Evolutionary conservation across 1,140 invertebrate species (phyloP).

Genomic region (Tetramorium simillimum): DNA sequence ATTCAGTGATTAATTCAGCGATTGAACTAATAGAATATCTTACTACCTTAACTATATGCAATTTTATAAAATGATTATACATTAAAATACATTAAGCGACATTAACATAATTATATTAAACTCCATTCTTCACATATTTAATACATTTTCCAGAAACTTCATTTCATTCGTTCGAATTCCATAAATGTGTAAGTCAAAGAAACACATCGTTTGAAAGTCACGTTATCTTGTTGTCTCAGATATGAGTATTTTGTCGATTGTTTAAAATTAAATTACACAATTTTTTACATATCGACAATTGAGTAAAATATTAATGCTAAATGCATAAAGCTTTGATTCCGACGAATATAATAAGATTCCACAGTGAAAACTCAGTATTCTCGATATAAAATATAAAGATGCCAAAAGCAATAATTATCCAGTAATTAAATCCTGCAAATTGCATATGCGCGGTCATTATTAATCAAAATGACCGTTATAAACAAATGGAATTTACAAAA

Average conservation of each 20-base stretch:
- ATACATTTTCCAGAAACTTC: neutral
- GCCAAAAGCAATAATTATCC: neutral
- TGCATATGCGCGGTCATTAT: neutral
- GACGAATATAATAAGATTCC: neutral
- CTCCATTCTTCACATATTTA: neutral
- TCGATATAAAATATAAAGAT: slow-evolving; percentile 6
- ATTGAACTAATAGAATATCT: slow-evolving; percentile 18
- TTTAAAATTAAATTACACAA: neutral
- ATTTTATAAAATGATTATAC: neutral
- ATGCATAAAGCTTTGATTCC: neutral
- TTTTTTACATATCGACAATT: neutral
- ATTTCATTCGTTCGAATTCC: neutral
- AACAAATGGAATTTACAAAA: neutral
- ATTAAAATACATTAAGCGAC: neutral
- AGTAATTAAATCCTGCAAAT: neutral
- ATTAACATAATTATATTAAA: slow-evolving; percentile 8
- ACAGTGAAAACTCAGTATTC: neutral
- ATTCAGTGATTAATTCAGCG: neutral
- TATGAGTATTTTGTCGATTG: too few relatives aligned
- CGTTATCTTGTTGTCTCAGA: neutral
- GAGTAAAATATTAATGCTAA: neutral
- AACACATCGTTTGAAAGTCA: neutral
- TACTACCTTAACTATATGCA: neutral
- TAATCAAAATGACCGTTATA: neutral
- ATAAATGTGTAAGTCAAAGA: neutral